Evolutionary conservation across 2,888 invertebrate genomes (phyloP).

Genomic region (Caenorhabditis japonica): DNA sequence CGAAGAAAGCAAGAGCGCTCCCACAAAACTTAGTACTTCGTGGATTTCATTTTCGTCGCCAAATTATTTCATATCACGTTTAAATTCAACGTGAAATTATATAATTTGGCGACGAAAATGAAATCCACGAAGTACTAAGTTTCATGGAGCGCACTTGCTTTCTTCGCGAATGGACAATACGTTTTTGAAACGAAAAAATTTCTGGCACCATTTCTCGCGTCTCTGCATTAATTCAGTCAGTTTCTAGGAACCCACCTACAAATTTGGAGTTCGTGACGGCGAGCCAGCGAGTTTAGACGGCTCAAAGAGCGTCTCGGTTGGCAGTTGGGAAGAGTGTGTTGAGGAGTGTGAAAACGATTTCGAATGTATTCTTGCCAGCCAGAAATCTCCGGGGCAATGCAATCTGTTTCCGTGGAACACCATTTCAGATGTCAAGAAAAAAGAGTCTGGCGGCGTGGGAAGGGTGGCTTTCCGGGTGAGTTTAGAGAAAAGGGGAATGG

Average conservation of each 20-base stretch:
- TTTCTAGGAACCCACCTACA: slow-evolving; percentile 15
- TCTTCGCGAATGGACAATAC: too few relatives aligned
- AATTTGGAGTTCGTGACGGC: slow-evolving; percentile 8
- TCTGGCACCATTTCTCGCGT: too few relatives aligned
- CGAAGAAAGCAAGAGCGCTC: too few relatives aligned
- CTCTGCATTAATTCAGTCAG: not conserved
- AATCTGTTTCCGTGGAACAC: slow-evolving; percentile 14
- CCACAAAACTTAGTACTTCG: too few relatives aligned
- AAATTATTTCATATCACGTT: too few relatives aligned
- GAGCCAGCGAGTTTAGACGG: slow-evolving; percentile 8
- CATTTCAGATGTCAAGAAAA: not conserved
- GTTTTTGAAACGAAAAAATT: too few relatives aligned
- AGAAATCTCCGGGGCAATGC: slow-evolving; percentile 6
- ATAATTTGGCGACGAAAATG: too few relatives aligned
- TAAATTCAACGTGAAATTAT: too few relatives aligned
- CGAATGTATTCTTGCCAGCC: slow-evolving; percentile 19
- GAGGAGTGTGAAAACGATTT: slow-evolving; percentile 6
- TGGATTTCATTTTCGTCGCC: too few relatives aligned
- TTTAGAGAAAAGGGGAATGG: not conserved
- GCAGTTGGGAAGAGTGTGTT: slow-evolving; percentile 19
- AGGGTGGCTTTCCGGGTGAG: slow-evolving; percentile 16
- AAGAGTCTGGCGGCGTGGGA: slow-evolving; percentile 22
- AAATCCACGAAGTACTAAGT: too few relatives aligned
- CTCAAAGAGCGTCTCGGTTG: not conserved
- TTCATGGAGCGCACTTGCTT: too few relatives aligned